Conservation (phyloP, 2,113 vertebrate genomes). For the Felis chaus region DNA sequence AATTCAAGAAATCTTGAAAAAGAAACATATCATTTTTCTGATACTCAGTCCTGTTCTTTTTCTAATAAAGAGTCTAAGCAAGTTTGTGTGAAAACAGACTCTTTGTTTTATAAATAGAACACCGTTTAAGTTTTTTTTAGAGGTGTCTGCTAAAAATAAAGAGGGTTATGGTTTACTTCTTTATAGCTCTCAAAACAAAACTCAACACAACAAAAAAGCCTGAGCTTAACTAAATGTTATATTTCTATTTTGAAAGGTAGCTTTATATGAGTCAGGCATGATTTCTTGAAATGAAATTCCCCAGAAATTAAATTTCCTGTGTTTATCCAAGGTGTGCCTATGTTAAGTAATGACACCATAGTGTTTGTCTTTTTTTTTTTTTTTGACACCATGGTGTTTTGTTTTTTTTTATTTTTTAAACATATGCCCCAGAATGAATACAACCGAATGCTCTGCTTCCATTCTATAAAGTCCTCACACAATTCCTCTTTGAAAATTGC, state of each 20-base stretch:
- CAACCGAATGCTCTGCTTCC: background rate
- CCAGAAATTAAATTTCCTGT: constrained; percentile 59
- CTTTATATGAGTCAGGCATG: constrained; percentile 50
- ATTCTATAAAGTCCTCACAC: background rate
- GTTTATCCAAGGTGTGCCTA: constrained; percentile 33
- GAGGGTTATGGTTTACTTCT: constrained; percentile 59
- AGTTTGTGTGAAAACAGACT: constrained; percentile 63
- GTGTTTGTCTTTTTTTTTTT: background rate
- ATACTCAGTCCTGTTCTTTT: constrained; percentile 24
- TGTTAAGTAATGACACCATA: background rate
- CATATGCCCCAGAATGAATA: background rate
- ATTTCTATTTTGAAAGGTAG: constrained; percentile 63
- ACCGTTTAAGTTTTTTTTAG: constrained; percentile 71
- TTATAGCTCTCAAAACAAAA: constrained; percentile 67
- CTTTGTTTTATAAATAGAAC: constrained; percentile 76
- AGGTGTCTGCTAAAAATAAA: constrained; percentile 77
- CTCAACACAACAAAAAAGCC: constrained; percentile 28
- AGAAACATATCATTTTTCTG: constrained; percentile 53
- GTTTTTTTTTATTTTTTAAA: background rate
- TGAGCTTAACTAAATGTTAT: constrained; percentile 15
- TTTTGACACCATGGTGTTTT: background rate
- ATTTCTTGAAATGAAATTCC: constrained; percentile 53
- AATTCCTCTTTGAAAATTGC: background rate
- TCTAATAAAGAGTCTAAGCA: constrained; percentile 19
- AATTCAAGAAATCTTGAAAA: constrained; percentile 49